Base-by-base conservation (phyloP, 2,888 invertebrate species). In the Rhodophaea formosa region DNA sequence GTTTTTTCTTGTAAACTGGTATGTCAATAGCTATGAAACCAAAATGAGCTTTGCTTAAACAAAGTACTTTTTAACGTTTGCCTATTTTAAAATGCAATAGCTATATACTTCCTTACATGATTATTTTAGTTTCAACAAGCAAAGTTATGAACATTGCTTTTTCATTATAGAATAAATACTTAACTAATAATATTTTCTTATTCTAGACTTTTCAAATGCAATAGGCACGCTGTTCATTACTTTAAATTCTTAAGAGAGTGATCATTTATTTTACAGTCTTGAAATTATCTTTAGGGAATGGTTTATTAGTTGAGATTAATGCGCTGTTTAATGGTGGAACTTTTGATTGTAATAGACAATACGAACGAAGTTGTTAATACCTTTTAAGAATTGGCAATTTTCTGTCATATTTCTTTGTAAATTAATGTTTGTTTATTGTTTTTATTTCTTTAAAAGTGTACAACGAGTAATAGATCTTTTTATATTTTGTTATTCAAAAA, bases 261-360 rank as follows among this genome's bases (percentile, higher is more conserved):
- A 46, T 46, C 46, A 46, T 46, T 46, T 46, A 46, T 39, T 39
- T 46, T 17, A 46, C 17, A 46, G 46, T 23, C 46, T 23, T 12
- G 46, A 46, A 46, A 23, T 39, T 23, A 46, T 46, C 23, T 39
- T 23, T 12, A 46, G 23, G 7, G 23, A 23, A 6, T 23, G 12
- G 23, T 23, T 23, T 23, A 17, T 46, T 23, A 46, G 10, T n/a
- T 46, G 17, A 46, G 23, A 46, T 46, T 46, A 46, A 46, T 46
- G 46, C n/a, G 16, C n/a, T 46, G 23, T 29, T 46, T 23, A 46
- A 46, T 23, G 8, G 23, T 17, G 10, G 17, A 46, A 46, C 46
- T 46, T 23, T 23, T 46, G 29, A 46, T 46, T 46, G 23, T 29
- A 23, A 23, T 46, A 46, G 46, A 46, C 23, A 23, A 46, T 23